Percentiles rank a stretch among this genome's conserved stretches.
Conservation (phyloP, 1,140 invertebrate species). For the Caenorhabditis briggsae region DNA sequence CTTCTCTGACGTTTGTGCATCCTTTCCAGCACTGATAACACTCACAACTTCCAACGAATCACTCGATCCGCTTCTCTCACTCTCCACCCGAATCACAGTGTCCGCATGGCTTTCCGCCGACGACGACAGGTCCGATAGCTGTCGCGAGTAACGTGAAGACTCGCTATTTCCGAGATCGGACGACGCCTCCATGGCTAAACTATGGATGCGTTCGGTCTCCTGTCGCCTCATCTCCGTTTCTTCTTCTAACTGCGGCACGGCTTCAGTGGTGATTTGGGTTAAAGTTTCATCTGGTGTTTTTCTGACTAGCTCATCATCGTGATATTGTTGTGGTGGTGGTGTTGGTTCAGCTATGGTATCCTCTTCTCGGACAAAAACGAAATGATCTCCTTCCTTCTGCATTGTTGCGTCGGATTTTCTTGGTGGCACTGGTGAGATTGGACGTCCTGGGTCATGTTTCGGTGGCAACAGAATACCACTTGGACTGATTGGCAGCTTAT, state of each 20-base stretch:
- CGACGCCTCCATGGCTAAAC: slow-evolving; percentile 56
- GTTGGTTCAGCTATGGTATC: slow-evolving; percentile 15
- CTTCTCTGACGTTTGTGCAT: slow-evolving; percentile 15
- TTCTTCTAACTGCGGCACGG: slow-evolving; percentile 50
- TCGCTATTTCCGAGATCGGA: slow-evolving; percentile 56
- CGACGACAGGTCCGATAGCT: slow-evolving; percentile 56
- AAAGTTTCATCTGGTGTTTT: not conserved
- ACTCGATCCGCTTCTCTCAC: slow-evolving; percentile 54
- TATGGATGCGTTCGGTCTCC: slow-evolving; percentile 54
- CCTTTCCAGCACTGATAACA: slow-evolving; percentile 58
- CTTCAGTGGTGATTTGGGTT: not conserved
- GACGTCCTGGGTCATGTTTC: slow-evolving; percentile 58
- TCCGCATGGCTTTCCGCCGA: slow-evolving; percentile 61
- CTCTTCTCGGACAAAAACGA: slow-evolving; percentile 61
- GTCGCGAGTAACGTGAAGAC: slow-evolving; percentile 57
- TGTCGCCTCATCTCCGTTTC: slow-evolving; percentile 53
- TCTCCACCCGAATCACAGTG: slow-evolving; percentile 58
- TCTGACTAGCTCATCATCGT: not conserved
- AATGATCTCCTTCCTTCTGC: slow-evolving; percentile 57
- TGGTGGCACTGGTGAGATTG: slow-evolving; percentile 66
- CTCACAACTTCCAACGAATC: slow-evolving; percentile 47
- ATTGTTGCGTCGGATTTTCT: slow-evolving; percentile 42
- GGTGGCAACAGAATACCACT: slow-evolving; percentile 56
- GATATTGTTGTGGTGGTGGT: slow-evolving; percentile 39
- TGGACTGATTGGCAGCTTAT: slow-evolving; percentile 56